Evolutionary conservation across 2,797 vertebrate species (phyloP), one percentile per base, ranked within the genome.

Genomic region (Enteromius mattozi): DNA sequence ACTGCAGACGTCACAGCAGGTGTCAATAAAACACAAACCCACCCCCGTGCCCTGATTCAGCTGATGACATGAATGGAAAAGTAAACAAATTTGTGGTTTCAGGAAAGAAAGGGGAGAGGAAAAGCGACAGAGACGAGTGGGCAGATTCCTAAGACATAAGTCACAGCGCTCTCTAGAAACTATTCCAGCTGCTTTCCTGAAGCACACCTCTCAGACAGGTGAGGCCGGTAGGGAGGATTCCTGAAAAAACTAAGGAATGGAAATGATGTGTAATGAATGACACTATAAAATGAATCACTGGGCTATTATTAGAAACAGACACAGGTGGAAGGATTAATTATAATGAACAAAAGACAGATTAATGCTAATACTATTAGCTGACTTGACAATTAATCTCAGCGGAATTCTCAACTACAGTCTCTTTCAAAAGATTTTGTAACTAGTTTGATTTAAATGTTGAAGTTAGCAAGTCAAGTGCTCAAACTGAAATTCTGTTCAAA

Each of bases 11-110:
- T 85, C 84, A 87, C 33, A 80, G 76, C 33, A 80, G 76, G 75
- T 82, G 54, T 82, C 79, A 19, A 47, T 69, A 54, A 42, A 83
- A 54, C 59, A 65, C 79, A 66, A 78, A 33, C 70, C 61, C 78
- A 6, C 63, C 66, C 78, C 72, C 27, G 9, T 17, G 47, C 68
- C 56, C 49, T 78, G 59, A 74, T 40, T 49, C 37, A 78, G 61
- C 68, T 75, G 72, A 61, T 27, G 45, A 42, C 37, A 85, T 54
- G 70, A 81, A 86, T 83, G 86, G 89, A 88, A 88, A 89, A 81
- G 85, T 82, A 88, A 89, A 88, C 87, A 89, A 80, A 86, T 72
- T 59, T 27, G 21, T 75, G 84, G 82, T 88, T 86, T 85, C 81
- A 81, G 37, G 45, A 80, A 79, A 72, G 59, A 81, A 78, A 78